Evolutionary conservation across 1,140 invertebrate species (phyloP).

Genomic region (Phymastichus coffea): DNA sequence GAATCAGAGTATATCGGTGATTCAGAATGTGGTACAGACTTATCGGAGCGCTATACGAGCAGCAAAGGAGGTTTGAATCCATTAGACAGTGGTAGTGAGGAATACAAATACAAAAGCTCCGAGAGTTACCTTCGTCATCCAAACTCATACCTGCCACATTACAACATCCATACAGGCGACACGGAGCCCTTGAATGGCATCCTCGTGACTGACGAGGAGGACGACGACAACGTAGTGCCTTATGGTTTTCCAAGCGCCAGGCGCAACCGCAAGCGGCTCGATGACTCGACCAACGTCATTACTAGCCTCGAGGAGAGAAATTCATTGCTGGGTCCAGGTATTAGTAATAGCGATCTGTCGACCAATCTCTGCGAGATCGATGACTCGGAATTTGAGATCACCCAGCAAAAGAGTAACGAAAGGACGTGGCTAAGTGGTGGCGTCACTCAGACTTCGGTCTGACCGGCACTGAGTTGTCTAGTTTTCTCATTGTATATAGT

Average conservation of each 20-base stretch:
- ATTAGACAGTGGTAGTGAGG: slow-evolving; percentile 64
- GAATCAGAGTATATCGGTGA: slow-evolving; percentile 73
- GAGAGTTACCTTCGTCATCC: slow-evolving; percentile 79
- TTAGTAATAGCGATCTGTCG: slow-evolving; percentile 80
- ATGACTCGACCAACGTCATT: slow-evolving; percentile 59
- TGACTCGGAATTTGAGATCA: slow-evolving; percentile 76
- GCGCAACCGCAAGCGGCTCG: slow-evolving; percentile 56
- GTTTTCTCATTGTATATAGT: not conserved
- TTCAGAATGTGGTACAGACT: slow-evolving; percentile 65
- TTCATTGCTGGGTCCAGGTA: slow-evolving; percentile 62
- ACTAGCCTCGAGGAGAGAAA: slow-evolving; percentile 69
- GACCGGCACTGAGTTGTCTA: slow-evolving; percentile 34
- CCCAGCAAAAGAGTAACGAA: slow-evolving; percentile 59
- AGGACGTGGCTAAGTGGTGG: slow-evolving; percentile 54
- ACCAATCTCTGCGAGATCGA: slow-evolving; percentile 90
- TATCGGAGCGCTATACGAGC: slow-evolving; percentile 62
- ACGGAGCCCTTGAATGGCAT: slow-evolving; percentile 59
- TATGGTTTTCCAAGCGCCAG: slow-evolving; percentile 68
- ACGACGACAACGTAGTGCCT: slow-evolving; percentile 65
- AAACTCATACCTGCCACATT: slow-evolving; percentile 79
- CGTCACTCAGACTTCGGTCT: slow-evolving; percentile 63
- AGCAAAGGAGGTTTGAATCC: slow-evolving; percentile 63
- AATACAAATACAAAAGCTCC: slow-evolving; percentile 58
- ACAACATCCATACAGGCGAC: slow-evolving; percentile 70
- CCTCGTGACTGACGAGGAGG: slow-evolving; percentile 47